Evolutionary conservation across 2,113 vertebrate species (phyloP).

Genomic region (Todiramphus saurophagus): DNA sequence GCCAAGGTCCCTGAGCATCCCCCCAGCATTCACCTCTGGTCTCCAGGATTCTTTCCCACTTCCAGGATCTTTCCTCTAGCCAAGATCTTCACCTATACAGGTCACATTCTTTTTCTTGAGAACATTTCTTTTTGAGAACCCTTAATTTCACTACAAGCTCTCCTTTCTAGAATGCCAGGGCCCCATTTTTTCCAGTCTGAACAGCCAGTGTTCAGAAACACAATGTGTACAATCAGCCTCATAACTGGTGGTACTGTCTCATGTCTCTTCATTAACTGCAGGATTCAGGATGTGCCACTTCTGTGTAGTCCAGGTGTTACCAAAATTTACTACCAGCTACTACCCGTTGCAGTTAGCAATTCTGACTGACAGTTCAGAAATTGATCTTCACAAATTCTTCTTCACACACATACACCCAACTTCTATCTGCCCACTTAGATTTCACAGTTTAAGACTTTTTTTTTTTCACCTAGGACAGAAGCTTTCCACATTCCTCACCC

Average conservation of each 20-base stretch:
- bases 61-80: not conserved
- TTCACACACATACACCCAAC: not conserved
- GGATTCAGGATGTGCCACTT: not conserved
- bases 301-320: not conserved
- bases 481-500: not conserved
- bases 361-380: not conserved
- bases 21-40: not conserved
- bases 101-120: not conserved
- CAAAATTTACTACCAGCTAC: not conserved
- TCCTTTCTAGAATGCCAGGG: not conserved
- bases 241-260: not conserved
- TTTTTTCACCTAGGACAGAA: not conserved
- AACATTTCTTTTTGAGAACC: not conserved
- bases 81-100: not conserved
- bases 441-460: not conserved
- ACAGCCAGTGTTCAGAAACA: not conserved
- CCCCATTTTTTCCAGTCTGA: not conserved
- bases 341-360: not conserved
- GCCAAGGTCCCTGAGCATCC: not conserved
- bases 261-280: not conserved
- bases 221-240: not conserved
- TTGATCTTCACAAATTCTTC: not conserved
- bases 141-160: not conserved
- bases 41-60: not conserved
- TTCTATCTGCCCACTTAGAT: not conserved